phyloP scores from a whole-genome alignment of 1,140 invertebrate species.

The Trinorchestia longiramus region DNA sequence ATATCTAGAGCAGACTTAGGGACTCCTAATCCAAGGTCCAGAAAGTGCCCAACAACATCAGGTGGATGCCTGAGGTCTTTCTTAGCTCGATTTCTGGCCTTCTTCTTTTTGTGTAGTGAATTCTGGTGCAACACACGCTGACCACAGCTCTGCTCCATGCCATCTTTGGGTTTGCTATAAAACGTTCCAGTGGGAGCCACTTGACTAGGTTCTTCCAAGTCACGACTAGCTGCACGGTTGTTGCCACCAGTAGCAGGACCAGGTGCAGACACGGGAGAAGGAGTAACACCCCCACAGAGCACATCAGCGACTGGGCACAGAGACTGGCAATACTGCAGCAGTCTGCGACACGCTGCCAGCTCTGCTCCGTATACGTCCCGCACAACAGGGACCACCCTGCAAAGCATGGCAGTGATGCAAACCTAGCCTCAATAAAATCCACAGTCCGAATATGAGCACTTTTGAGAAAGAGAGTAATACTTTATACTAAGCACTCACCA shows the following conservation, averaged over 20 bases:
- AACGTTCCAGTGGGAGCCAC: background rate
- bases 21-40: conserved; percentile 15
- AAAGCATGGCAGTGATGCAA: background rate
- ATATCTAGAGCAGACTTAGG: background rate
- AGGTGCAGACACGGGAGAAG: background rate
- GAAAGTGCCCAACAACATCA: conserved; percentile 13
- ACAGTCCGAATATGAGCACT: background rate
- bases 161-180: background rate
- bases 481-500: no score
- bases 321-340: conserved; percentile 22
- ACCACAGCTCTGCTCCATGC: background rate
- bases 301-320: background rate
- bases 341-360: background rate
- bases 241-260: background rate
- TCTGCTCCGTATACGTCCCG: background rate
- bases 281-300: background rate
- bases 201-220: background rate
- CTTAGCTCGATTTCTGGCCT: background rate
- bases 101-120: background rate
- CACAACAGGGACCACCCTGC: background rate
- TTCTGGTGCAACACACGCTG: background rate
- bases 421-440: background rate
- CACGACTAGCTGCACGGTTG: background rate
- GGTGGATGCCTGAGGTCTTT: conserved; percentile 3
- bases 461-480: no score